Conservation (phyloP, 2,888 invertebrate genomes). For the Zygogramma bicolorata region DNA sequence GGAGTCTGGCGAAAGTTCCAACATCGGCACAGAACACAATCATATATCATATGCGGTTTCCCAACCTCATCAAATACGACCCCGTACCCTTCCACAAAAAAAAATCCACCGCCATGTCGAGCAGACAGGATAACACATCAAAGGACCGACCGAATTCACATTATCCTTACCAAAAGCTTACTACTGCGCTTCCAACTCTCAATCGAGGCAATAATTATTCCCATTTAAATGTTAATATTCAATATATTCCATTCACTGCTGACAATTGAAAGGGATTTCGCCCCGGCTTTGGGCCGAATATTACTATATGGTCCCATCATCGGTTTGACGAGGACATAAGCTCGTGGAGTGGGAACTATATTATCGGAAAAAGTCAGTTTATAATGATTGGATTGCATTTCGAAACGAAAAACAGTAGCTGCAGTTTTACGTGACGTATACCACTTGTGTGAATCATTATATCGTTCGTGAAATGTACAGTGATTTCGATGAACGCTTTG, state of each 20-base stretch:
- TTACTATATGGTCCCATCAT: conserved; percentile 7
- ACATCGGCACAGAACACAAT: not conserved
- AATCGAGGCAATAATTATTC: conserved; percentile 23
- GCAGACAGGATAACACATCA: conserved; percentile 2
- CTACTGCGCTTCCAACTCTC: conserved; percentile 8
- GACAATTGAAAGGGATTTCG: conserved; percentile 34
- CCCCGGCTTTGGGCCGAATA: conserved; percentile 32
- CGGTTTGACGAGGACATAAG: conserved; percentile 21
- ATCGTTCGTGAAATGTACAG: no score
- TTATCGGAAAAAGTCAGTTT: no score
- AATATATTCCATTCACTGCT: conserved; percentile 31
- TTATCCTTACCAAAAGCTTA: conserved; percentile 3
- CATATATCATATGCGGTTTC: not conserved
- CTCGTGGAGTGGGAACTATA: conserved; percentile 14
- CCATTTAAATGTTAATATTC: conserved; percentile 37
- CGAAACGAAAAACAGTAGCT: not conserved
- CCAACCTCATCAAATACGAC: not conserved
- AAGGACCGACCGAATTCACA: not conserved
- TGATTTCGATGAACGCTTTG: no score
- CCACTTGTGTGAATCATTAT: no score
- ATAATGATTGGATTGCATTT: not conserved
- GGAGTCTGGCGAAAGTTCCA: no score
- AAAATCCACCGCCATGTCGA: not conserved
- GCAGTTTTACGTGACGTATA: no score
- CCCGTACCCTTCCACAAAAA: not conserved